Conservation (phyloP, 2,888 invertebrate genomes). For the Chrysomela aeneicollis region DNA sequence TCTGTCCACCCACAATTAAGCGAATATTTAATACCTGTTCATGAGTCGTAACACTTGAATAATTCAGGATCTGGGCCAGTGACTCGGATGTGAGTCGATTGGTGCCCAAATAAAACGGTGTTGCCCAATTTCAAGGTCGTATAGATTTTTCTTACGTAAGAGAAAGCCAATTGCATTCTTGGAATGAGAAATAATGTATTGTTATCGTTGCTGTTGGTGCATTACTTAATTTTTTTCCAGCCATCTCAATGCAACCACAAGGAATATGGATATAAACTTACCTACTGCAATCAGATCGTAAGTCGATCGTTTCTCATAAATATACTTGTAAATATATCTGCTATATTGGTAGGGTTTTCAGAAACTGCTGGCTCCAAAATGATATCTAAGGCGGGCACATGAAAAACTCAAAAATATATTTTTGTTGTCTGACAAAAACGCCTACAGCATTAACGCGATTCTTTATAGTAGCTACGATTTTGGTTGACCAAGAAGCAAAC, state of each 20-base stretch:
- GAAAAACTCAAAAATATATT: too few relatives aligned
- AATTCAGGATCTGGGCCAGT: neutral
- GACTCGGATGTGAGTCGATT: neutral
- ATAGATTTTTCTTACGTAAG: slow-evolving; percentile 34
- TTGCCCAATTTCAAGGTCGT: slow-evolving; percentile 31
- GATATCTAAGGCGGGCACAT: too few relatives aligned
- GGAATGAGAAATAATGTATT: slow-evolving; percentile 23
- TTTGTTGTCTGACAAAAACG: too few relatives aligned
- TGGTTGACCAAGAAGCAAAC: too few relatives aligned
- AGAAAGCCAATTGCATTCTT: slow-evolving; percentile 40
- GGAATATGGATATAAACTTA: too few relatives aligned
- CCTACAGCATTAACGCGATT: too few relatives aligned
- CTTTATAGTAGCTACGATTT: too few relatives aligned
- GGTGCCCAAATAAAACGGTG: neutral
- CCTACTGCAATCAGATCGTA: too few relatives aligned
- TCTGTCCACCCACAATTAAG: neutral
- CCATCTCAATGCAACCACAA: slow-evolving; percentile 1
- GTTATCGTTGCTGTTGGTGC: slow-evolving; percentile 25
- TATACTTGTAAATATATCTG: too few relatives aligned
- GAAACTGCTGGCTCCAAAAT: too few relatives aligned
- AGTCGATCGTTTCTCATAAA: too few relatives aligned
- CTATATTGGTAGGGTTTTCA: too few relatives aligned
- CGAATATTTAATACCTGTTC: neutral
- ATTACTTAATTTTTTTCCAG: slow-evolving; percentile 29
- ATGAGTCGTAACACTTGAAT: neutral